These are phyloP conservation scores for Pyrrhosoma nymphula DNA, from an alignment of 2,888 invertebrate genomes.

Conservation along the genomic window DNA sequence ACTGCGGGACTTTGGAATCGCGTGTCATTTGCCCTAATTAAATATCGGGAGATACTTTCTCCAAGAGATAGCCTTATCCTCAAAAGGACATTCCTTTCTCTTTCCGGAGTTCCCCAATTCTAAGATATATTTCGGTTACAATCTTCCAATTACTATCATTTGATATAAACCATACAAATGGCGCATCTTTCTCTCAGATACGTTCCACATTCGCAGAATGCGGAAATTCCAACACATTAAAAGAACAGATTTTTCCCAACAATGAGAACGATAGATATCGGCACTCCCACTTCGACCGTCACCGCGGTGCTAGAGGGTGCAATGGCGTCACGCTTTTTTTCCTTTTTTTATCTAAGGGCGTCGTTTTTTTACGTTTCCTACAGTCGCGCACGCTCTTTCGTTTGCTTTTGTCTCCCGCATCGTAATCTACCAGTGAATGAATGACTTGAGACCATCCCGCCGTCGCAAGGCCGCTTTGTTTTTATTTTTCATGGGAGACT, in stretches of 20 bases:
- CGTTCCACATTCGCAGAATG: not conserved
- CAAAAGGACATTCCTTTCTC: not conserved
- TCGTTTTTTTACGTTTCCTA: not conserved
- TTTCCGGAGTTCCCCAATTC: not conserved
- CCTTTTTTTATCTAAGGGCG: not conserved
- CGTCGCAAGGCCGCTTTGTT: not conserved
- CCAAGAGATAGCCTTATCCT: not conserved
- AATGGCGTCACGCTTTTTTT: not conserved
- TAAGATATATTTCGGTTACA: not conserved
- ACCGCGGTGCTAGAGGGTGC: too few species aligned
- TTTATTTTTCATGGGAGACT: not conserved
- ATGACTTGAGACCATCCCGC: not conserved
- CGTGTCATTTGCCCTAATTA: too few species aligned
- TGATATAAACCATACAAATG: not conserved
- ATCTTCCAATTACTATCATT: not conserved
- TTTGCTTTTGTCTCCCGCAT: not conserved
- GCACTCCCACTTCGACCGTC: not conserved
- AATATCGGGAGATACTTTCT: too few species aligned
- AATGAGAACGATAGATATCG: not conserved
- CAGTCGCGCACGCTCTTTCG: not conserved
- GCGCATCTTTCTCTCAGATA: not conserved
- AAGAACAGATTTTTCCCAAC: not conserved
- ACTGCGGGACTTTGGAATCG: too few species aligned
- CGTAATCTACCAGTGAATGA: slow-evolving; percentile 9
- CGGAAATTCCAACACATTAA: not conserved